Base-by-base conservation (phyloP, 2,888 invertebrate species). In the Drosophila maculinotata region DNA sequence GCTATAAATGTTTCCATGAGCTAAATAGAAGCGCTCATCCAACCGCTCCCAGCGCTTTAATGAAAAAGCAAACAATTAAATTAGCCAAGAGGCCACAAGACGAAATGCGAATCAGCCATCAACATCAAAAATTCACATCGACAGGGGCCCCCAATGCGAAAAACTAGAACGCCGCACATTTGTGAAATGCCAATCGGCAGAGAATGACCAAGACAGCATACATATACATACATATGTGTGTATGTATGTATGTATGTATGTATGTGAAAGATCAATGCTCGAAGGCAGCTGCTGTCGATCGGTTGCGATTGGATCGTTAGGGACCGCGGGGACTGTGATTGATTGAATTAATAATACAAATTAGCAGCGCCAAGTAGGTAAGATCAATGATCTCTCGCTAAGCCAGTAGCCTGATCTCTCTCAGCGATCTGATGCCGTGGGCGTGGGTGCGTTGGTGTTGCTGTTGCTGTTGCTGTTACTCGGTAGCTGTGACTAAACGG, bases 271-370 rank as follows among this genome's bases (percentile, higher is more conserved):
- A 88, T 83, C 87, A 86, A 86, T 79, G 79, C 65, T 79, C 82
- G 66, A 63, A 62, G 72, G 71, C 79, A 76, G 80, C 78, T 71
- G 82, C 68, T 56, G 80, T 72, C 80, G 73, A 72, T 80, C 60
- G 70, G 48, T 28, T 54, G 64, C 64, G 76, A 78, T 70, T 75
- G 81, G 83, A 72, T 85, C 76, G 87, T 75, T 81, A 81, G 85
- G 85, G 68, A 53, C 60, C 59, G 74, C 33, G 44, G 52, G 28
- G 58, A 31, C 76, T 68, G 86, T 81, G 86, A 82, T 82, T 86
- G 82, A 83, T 83, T 88, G 84, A 87, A 84, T 88, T 88, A 88
- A 84, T 84, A 87, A 87, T 71, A 87, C 76, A 80, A 84, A 84
- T 84, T 84, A 84, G 76, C 83, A 80, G 80, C 66, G 69, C 59